A percentile compares a stretch with the other conserved stretches of the same genome.
Conservation (phyloP, 2,888 invertebrate species). For the Heliconius charithonia region DNA sequence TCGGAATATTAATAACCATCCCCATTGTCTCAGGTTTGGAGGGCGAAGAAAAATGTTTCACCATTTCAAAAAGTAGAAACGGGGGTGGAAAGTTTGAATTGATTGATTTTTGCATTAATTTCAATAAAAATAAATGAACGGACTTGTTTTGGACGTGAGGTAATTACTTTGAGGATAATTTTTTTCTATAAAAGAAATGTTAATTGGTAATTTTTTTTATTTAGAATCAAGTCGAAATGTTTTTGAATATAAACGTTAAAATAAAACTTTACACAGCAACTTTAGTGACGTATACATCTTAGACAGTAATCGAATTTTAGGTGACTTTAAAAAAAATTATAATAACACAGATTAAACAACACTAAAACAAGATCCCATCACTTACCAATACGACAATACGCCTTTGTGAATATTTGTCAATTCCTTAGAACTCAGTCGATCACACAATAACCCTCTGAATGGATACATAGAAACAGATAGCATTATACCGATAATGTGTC, state of each 20-base stretch:
- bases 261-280: background rate
- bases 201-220: background rate
- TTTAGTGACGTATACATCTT: background rate
- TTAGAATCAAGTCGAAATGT: background rate
- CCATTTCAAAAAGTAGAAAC: constrained; percentile 55
- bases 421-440: constrained; percentile 70
- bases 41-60: constrained; percentile 62
- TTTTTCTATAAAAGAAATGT: constrained; percentile 16
- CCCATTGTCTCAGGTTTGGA: constrained; percentile 70
- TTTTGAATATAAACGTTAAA: background rate
- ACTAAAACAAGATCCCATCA: constrained; percentile 51
- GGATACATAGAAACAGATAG: constrained; percentile 73
- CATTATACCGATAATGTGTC: constrained; percentile 80
- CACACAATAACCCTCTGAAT: constrained; percentile 76
- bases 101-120: constrained; percentile 83
- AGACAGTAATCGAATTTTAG: background rate
- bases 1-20: constrained; percentile 81
- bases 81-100: constrained; percentile 64
- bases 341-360: background rate
- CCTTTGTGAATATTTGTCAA: constrained; percentile 66
- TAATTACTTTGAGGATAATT: constrained; percentile 65
- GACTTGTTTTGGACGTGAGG: constrained; percentile 69
- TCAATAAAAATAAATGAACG: constrained; percentile 77
- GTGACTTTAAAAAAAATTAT: background rate
- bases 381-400: background rate